Base-by-base conservation (phyloP, 2,113 vertebrate species). In the Seriola aureovittata region DNA sequence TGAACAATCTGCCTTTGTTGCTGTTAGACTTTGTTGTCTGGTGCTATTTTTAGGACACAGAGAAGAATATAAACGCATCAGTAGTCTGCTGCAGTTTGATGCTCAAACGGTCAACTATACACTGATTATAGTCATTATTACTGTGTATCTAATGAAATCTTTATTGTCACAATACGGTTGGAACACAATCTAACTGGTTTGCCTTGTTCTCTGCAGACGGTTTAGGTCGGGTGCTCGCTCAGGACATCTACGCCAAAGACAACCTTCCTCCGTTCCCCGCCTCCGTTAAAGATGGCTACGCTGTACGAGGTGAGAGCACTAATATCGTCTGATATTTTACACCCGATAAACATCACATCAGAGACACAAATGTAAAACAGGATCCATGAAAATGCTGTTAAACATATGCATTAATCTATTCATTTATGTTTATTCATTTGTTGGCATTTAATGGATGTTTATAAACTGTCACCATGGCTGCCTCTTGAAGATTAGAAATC, bases 201-300 rank as follows among this genome's bases (percentile, higher is more conserved):
- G 38, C n/a, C 10, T n/a, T 71, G 2, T 16, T 79, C 19, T 69
- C 36, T 77, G 23, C 88, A 99, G 98, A 99, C 92, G 98, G 98
- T 91, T 98, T 99, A 97, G 97, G 98, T 73, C 95, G 98, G 91
- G 98, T 99, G 81, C 96, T 99, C 85, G 97, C 98, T 93, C 98
- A 99, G 97, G 98, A 99, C 81, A 97, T 99, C 85, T 99, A 99
- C 91, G 98, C 98, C 96, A 99, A 99, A 97, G 98, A 99, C 95
- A 99, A 99, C 93, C 94, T 99, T 81, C 98, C 98, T 78, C 98
- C 98, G 2, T 99, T 99, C 80, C 98, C 98, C 65, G 98, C 98
- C 73, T 99, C 98, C 14, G 97, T 99, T 81, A 99, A 99, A 95
- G 98, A 99, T 1, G 98, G 98, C 79, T 99, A 99, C 0, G 98